Base-by-base conservation (phyloP, 64 coral and sea anemone genomes). In the Dendronephthya gigantea region DNA sequence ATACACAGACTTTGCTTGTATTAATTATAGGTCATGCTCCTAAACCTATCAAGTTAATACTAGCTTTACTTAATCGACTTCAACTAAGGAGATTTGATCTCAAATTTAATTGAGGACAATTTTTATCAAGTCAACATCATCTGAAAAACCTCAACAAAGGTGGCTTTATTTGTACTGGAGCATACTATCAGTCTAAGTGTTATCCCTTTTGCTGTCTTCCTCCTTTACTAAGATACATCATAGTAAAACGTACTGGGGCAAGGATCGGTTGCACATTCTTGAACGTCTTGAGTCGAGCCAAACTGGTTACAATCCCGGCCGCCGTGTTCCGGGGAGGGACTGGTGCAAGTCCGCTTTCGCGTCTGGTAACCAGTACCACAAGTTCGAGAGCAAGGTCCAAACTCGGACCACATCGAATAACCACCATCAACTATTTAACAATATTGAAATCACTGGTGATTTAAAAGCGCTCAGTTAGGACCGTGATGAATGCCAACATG, bases 351-450 rank as follows among this genome's bases (percentile, higher is more conserved):
- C 66, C 94, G 83, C 30, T 40, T 84, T 47, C 89, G 87, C 13
- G 83, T 69, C 39, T 72, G 86, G 30, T 89, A 86, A 9, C 94
- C 94, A 83, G 74, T 88, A 36, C 92, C 94, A 55, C 94, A 97
- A 5, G 49, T 86, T 82, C 83, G 81, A 13, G 89, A 86, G 40
- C 94, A 97, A 29, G 22, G 11, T n/a, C 89, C 58, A 74, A 87
- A 93, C 15, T 49, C 47, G 16, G 70, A 82, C 92, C 92, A 93
- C 16, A 25, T 14, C 5, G 88, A 72, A 81, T 90, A 93, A 16
- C 92, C 85, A 35, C 92, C 91, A 69, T 92, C 76, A 85, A 92
- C 89, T 90, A 19, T 31, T 17, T 2, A 49, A 82, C 22, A 48
- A 39, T 0, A 89, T 68, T 23, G 83, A 62, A 17, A 62, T 35